Conservation (phyloP, 1,140 invertebrate species). For the Orius insidiosus region DNA sequence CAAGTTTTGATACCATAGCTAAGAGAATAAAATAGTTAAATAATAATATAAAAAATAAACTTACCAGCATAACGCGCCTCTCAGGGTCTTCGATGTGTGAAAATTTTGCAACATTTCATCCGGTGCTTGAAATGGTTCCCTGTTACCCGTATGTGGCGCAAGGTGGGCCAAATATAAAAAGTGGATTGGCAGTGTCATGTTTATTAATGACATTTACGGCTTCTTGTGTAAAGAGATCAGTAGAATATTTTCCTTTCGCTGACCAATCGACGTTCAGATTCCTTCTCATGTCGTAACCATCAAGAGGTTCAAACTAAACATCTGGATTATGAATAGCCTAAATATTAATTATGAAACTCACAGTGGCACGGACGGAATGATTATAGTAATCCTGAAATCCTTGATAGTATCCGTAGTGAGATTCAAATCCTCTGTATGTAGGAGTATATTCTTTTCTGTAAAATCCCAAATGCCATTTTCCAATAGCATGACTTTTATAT, state of each 20-base stretch:
- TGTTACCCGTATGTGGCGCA: conserved; percentile 58
- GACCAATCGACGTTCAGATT: conserved; percentile 40
- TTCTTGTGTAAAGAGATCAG: conserved; percentile 57
- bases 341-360: conserved; percentile 3
- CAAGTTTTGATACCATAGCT: conserved; percentile 77
- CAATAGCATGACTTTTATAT: conserved; percentile 66
- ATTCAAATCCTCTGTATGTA: conserved; percentile 62
- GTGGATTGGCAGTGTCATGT: conserved; percentile 39
- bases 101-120: conserved; percentile 54
- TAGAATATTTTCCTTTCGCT: conserved; percentile 48
- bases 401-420: conserved; percentile 68
- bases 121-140: conserved; percentile 57
- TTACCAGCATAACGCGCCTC: conserved; percentile 62
- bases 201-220: conserved; percentile 46
- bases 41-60: background rate
- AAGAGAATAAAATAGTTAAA: background rate
- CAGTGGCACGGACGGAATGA: conserved; percentile 28
- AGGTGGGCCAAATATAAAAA: conserved; percentile 68
- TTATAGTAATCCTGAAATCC: conserved; percentile 71
- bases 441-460: conserved; percentile 55
- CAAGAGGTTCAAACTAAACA: conserved; percentile 14
- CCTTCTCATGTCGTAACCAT: conserved; percentile 48
- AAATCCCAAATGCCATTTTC: conserved; percentile 83
- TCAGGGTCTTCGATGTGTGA: conserved; percentile 51
- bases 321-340: no score